Conservation (phyloP, 2,113 vertebrate genomes). For the Prochilodus magdalenae region DNA sequence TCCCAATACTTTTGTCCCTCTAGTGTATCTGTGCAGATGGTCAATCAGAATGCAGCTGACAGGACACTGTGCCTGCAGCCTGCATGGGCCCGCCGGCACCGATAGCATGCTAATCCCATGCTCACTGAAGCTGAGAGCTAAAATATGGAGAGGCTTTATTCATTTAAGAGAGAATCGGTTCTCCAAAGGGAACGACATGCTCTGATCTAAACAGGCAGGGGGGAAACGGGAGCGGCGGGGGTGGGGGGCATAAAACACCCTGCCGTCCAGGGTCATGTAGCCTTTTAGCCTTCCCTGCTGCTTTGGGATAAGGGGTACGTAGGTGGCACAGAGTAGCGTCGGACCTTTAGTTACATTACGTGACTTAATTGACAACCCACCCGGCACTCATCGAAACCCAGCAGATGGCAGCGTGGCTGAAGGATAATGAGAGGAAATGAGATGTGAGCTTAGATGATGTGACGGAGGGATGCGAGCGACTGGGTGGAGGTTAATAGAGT, state of each 20-base stretch:
- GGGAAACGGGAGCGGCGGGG: no score
- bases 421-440: slow-evolving; percentile 33
- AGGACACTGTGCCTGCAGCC: no score
- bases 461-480: not conserved
- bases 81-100: no score
- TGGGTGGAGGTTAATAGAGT: slow-evolving; percentile 3
- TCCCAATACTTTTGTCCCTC: no score
- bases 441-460: not conserved
- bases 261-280: no score
- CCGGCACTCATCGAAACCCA: not conserved
- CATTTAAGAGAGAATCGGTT: slow-evolving; percentile 6
- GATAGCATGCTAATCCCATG: no score
- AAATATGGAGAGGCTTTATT: slow-evolving; percentile 10
- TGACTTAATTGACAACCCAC: not conserved
- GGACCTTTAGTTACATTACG: not conserved
- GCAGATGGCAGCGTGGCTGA: slow-evolving; percentile 51
- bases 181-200: not conserved
- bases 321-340: not conserved
- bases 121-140: not conserved
- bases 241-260: no score
- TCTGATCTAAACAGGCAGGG: not conserved
- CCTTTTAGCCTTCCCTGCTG: no score
- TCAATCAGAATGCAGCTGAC: no score
- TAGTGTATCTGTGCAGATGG: no score
- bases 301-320: not conserved